Base-by-base conservation (phyloP, 2,113 vertebrate species). In the Chionodraco myersi region DNA sequence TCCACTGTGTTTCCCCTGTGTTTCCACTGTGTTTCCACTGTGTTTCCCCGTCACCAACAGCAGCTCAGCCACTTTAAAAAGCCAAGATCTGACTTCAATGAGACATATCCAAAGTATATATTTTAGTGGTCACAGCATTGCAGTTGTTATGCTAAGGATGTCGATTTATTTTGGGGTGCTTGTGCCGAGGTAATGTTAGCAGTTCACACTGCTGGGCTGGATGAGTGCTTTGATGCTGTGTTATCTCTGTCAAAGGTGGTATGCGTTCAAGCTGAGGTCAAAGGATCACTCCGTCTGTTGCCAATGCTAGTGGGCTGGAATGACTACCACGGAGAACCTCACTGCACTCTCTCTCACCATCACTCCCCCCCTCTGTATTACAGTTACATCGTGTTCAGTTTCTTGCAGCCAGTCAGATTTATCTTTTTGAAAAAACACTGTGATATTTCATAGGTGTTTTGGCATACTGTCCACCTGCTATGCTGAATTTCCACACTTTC, bases 11-110 rank as follows among this genome's bases (percentile, higher is more conserved):
- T n/a, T n/a, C n/a, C n/a, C n/a, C n/a, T n/a, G n/a, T 21, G 21
- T 21, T 21, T 21, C 21, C 21, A 21, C 21, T 21, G 21, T 21
- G 21, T 21, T 21, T 21, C 21, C 21, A 21, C 21, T 21, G 21
- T 45, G 57, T 47, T 82, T 59, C 79, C 63, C 72, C 63, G 74
- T 88, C 62, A 71, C 75, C 72, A 58, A 78, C 87, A 90, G 86
- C 88, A 84, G 86, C 83, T 89, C 3, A 62, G 72, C 79, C 89
- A 67, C 89, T 92, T 90, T 86, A 80, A 86, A 83, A 87, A 48
- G 51, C 67, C 56, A 62, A 59, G 54, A 82, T 85, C 74, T 78
- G 77, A 84, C 65, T 64, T 78, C 74, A 74, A 61, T 60, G 75
- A 14, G 73, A 56, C 66, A 18, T 26, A 58, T 34, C 36, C 13